Base-by-base conservation (phyloP, 2,888 invertebrate species). In the Tachina fera region DNA sequence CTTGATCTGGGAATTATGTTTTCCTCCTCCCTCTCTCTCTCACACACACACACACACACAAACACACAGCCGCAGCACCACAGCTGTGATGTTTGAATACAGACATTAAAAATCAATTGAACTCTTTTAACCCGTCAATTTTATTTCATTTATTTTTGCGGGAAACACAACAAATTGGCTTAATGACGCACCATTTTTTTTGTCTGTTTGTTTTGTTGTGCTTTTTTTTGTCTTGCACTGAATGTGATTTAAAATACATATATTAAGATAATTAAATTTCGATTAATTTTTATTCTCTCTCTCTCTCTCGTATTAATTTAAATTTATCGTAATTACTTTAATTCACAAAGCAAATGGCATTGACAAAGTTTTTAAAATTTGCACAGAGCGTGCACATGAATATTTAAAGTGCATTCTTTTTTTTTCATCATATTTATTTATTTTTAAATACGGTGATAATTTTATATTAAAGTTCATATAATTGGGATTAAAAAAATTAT, bases 241-340 rank as follows among this genome's bases (percentile, higher is more conserved):
- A 16, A 6, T 60, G 68, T 68, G 68, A 68, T 77, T 77, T 60
- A 68, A 77, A 22, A 68, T 60, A 31, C 31, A 31, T 31, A 58
- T 58, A 77, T 77, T 67, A 68, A 77, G 47, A 67, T 67, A 67
- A 77, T 77, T 68, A 77, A 77, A 60, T 68, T 77, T 77, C 58
- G n/a, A 68, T 77, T 60, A 76, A 67, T 58, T 77, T 77, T 6
- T 31, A 0, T n/a, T n/a, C n/a, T n/a, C n/a, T 31, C 1, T 77
- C 58, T 41, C 67, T 47, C 67, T 77, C 51, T 68, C 4, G 49
- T 9, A 77, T 77, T 77, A 68, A 77, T 68, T 68, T 43, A 68
- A 60, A 77, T 77, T 77, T 60, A 68, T 60, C 47, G 49, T 77
- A 77, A 77, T 77, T 77, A 47, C 60, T 77, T 68, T 51, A 68